Conservation (phyloP, 2,797 vertebrate species). For the Halcyon badia region DNA sequence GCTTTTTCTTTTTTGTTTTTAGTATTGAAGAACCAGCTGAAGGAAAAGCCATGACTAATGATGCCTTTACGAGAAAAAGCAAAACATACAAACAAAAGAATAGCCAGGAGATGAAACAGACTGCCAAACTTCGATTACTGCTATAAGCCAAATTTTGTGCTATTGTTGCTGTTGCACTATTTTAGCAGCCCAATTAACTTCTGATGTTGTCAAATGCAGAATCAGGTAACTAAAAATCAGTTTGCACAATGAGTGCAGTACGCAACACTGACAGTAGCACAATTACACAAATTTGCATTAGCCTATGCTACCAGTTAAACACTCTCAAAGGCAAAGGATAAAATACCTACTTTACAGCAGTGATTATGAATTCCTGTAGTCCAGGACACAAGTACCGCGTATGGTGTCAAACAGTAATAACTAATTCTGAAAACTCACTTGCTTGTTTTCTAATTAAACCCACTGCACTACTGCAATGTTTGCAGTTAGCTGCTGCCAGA, state of each 20-base stretch:
- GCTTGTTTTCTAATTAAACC: not conserved
- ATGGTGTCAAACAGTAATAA: not conserved
- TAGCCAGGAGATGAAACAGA: not conserved
- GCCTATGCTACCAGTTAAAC: not conserved
- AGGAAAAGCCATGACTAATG: not conserved
- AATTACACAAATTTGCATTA: not conserved
- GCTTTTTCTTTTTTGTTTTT: not conserved
- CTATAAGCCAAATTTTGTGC: not conserved
- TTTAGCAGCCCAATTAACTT: not conserved
- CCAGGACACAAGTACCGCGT: not conserved
- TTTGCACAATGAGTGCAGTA: not conserved
- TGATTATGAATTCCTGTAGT: not conserved
- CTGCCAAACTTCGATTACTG: not conserved
- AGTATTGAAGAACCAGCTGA: not conserved
- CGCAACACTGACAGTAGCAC: not conserved
- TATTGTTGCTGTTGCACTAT: not conserved
- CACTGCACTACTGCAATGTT: not conserved
- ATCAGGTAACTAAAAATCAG: not conserved
- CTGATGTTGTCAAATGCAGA: not conserved
- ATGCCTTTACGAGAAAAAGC: not conserved
- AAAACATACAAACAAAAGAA: not conserved
- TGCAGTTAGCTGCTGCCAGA: conserved; percentile 6
- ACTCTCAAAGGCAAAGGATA: not conserved
- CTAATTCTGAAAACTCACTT: not conserved
- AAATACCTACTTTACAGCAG: not conserved